phyloP scores from a whole-genome alignment of 2,888 invertebrate species.

The Dasysyrphus albostriatus region DNA sequence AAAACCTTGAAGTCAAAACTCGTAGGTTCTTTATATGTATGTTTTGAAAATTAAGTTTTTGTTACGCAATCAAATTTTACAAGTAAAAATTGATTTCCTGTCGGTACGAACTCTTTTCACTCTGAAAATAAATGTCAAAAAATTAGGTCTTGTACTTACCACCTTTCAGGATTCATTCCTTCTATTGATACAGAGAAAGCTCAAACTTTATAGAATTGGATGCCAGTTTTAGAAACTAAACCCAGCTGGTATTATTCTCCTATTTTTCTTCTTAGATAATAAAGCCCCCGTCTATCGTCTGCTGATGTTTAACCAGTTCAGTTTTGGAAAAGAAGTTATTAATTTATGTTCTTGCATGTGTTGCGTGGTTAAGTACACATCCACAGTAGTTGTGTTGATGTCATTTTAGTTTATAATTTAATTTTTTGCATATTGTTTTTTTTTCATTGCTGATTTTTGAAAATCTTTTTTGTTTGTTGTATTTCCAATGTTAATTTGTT shows the following conservation, averaged over 20 bases:
- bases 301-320: conserved; percentile 21
- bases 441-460: background rate
- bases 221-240: background rate
- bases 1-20: too few species aligned
- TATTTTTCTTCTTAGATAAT: background rate
- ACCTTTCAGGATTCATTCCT: too few species aligned
- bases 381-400: conserved; percentile 67
- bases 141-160: too few species aligned
- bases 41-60: too few species aligned
- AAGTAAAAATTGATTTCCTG: too few species aligned
- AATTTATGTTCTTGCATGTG: conserved; percentile 66
- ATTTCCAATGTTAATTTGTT: conserved; percentile 45
- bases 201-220: background rate
- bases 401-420: conserved; percentile 33
- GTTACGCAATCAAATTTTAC: too few species aligned
- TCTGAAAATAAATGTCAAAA: too few species aligned
- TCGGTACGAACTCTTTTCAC: too few species aligned
- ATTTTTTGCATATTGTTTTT: conserved; percentile 1
- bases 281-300: background rate
- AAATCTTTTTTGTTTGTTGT: conserved; percentile 15
- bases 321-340: conserved; percentile 37
- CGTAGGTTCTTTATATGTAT: too few species aligned
- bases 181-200: too few species aligned
- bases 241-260: background rate
- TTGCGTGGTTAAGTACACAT: conserved; percentile 52